Evolutionary conservation across 2,797 vertebrate genomes (phyloP).

Genomic region (Paedocypris micromegethes): DNA sequence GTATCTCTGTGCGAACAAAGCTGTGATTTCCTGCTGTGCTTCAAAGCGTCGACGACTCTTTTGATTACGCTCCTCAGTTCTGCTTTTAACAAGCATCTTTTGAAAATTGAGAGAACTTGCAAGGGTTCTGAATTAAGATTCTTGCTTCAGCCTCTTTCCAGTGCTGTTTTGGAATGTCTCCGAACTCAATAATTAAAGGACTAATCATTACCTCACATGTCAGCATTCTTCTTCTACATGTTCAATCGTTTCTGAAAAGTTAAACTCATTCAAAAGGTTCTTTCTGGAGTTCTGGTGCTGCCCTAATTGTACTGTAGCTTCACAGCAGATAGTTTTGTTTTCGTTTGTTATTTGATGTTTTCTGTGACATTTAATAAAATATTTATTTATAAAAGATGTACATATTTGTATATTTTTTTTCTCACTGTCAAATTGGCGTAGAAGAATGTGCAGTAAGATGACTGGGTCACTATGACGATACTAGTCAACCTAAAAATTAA

Average conservation of each 20-base stretch:
- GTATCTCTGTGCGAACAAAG: conserved; percentile 15
- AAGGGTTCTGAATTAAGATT: background rate
- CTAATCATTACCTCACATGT: no score
- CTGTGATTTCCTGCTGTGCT: conserved; percentile 19
- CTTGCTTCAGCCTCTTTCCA: conserved; percentile 7
- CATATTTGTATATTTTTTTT: no score
- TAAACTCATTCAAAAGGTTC: background rate
- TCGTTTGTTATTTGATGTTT: conserved; percentile 34
- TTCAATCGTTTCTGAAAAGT: no score
- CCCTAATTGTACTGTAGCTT: conserved; percentile 18
- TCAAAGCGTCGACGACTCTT: conserved; percentile 16
- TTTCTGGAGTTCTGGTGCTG: conserved; percentile 6
- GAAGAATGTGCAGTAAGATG: no score
- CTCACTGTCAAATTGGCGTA: no score
- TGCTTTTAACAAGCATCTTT: conserved; percentile 23
- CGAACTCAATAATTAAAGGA: background rate
- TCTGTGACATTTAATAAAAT: conserved; percentile 44
- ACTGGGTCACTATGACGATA: no score
- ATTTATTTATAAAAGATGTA: conserved; percentile 3
- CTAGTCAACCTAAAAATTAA: no score
- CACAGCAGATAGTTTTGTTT: conserved; percentile 10
- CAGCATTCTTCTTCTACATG: no score
- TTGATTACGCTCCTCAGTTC: conserved; percentile 26
- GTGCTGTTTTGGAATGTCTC: conserved; percentile 14
- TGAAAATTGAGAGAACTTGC: conserved; percentile 11